A percentile compares a stretch with the other conserved stretches of the same genome.
Conservation (phyloP, 2,888 invertebrate species). For the Dione vanillae region DNA sequence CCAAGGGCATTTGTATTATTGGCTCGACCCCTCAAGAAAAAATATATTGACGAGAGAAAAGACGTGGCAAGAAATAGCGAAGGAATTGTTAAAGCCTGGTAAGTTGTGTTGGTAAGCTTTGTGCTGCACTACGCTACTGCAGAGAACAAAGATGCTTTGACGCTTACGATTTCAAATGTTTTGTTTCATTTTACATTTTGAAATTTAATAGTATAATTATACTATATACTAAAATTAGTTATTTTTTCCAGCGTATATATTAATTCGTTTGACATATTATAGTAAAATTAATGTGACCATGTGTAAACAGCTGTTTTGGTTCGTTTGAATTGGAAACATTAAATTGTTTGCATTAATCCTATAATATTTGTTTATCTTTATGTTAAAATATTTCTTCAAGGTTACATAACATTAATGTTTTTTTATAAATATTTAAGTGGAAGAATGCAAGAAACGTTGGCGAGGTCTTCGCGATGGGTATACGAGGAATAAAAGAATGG, state of each 20-base stretch:
- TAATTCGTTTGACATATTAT: neutral
- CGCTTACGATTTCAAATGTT: neutral
- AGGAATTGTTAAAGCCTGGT: constrained; percentile 73
- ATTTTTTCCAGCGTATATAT: neutral
- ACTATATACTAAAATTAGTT: neutral
- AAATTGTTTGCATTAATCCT: constrained; percentile 6
- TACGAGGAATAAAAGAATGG: constrained; percentile 76
- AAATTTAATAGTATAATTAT: neutral
- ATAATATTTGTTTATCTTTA: neutral
- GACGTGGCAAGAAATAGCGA: constrained; percentile 78
- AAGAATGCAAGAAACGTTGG: constrained; percentile 84
- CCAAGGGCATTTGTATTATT: constrained; percentile 70
- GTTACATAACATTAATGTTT: neutral
- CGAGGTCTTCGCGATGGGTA: constrained; percentile 82
- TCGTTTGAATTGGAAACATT: neutral
- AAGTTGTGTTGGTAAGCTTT: constrained; percentile 48
- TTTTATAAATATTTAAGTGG: constrained; percentile 67
- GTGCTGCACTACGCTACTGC: constrained; percentile 62
- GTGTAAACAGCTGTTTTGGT: constrained; percentile 6
- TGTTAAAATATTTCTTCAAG: neutral
- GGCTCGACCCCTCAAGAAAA: constrained; percentile 71
- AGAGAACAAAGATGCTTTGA: constrained; percentile 36
- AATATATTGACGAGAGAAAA: constrained; percentile 72
- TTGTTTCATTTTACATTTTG: neutral
- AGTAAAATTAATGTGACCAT: neutral